Conservation (phyloP, 2,113 vertebrate species). For the Egretta garzetta region DNA sequence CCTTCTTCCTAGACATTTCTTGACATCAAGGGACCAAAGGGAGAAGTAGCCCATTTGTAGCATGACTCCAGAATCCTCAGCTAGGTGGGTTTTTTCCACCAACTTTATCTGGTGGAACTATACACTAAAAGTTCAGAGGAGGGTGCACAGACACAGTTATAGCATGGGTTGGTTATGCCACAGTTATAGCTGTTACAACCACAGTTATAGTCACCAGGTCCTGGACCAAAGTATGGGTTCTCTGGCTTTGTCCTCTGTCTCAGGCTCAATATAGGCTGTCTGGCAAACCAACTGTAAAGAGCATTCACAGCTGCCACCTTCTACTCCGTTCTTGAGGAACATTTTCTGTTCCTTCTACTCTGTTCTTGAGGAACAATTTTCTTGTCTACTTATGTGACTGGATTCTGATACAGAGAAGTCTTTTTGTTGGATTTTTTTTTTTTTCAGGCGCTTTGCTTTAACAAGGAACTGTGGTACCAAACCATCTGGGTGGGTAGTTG, state of each 20-base stretch:
- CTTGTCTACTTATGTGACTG: neutral
- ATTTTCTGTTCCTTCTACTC: neutral
- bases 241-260: neutral
- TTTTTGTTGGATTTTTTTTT: neutral
- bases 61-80: neutral
- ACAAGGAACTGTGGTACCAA: neutral
- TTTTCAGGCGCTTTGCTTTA: neutral
- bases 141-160: neutral
- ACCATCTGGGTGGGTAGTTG: neutral
- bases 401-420: neutral
- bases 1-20: neutral
- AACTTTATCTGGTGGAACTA: neutral
- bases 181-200: neutral
- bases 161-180: neutral
- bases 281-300: neutral
- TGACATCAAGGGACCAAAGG: neutral
- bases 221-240: neutral
- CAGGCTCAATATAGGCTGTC: neutral
- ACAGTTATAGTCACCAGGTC: neutral
- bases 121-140: neutral
- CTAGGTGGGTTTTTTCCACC: accelerated
- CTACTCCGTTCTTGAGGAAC: neutral
- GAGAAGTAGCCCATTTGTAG: neutral
- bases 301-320: no score
- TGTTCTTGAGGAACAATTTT: neutral